Base-by-base conservation (phyloP, 1,140 invertebrate genomes). In the Zaprionus camerounensis region DNA sequence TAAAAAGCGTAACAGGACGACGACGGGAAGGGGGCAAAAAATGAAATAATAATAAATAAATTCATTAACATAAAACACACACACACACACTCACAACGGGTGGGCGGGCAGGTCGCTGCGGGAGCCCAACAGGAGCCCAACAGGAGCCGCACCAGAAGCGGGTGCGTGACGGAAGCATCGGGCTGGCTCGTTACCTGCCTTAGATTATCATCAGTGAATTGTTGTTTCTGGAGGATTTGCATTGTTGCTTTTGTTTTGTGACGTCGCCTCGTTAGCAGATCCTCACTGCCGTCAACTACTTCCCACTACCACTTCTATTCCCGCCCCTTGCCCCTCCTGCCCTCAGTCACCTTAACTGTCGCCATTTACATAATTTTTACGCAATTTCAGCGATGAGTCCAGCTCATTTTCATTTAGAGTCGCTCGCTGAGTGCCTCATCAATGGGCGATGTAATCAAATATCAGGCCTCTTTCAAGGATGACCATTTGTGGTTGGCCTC, bases 31-130 rank as follows among this genome's bases (percentile, higher is more conserved):
- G n/a, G 58, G 55, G 68, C 41, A 75, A 74, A 71, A 76, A 74
- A 82, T 76, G 76, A 82, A 86, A 87, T 87, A 86, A 86, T 86
- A 86, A 86, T 86, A 86, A 83, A 86, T 86, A 86, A 87, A 88
- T 86, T 88, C 80, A 88, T 86, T 86, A 86, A 87, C 83, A 88
- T 86, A 85, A 86, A 85, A 82, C 71, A 85, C 75, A 68, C 41
- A 46, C 41, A 46, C n/a, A 46, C 15, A 44, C 13, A 38, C 34
- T 71, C 70, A 83, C 69, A 56, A 53, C 22, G 51, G 56, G 38
- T 12, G 11, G 34, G 28, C 34, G 22, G 17, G 17, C 36, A 24
- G 4, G 36, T 34, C 20, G 24, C 15, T 44, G 44, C 51, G 41
- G 13, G 31, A 17, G 7, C 41, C 15, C 41, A 44, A 9, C 38